Conservation (phyloP, 1,140 invertebrate species). For the Piezodorus guildinii region DNA sequence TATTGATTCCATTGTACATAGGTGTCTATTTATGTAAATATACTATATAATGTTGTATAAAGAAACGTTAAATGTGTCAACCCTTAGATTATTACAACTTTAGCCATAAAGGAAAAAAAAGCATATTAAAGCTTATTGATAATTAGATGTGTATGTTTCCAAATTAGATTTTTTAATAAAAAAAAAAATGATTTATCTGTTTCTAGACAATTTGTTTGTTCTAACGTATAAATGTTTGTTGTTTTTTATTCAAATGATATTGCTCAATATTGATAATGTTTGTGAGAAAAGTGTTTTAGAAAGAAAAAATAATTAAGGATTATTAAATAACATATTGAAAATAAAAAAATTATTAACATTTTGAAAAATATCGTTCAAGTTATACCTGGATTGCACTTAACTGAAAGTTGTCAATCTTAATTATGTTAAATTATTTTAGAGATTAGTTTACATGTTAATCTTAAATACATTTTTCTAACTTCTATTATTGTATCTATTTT, state of each 20-base stretch:
- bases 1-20: constrained; percentile 2
- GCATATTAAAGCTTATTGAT: background rate
- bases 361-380: constrained; percentile 5
- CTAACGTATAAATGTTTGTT: background rate
- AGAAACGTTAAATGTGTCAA: background rate
- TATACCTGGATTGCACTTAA: no score
- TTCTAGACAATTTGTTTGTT: background rate
- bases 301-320: no score
- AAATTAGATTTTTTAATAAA: background rate
- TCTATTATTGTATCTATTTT: constrained; percentile 3
- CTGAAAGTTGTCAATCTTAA: background rate
- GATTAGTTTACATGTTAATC: background rate
- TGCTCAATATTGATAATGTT: constrained; percentile 8
- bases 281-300: no score
- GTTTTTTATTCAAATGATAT: constrained; percentile 5
- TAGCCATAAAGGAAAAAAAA: constrained; percentile 1
- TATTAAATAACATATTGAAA: background rate
- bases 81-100: constrained; percentile 3
- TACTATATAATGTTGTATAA: background rate
- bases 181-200: background rate
- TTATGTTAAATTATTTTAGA: constrained; percentile 1
- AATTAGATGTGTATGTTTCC: background rate
- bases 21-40: constrained; percentile 1
- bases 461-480: constrained; percentile 2
- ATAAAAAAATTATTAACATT: background rate